Conservation (phyloP, 2,888 invertebrate genomes). For the Drosophila affinis region DNA sequence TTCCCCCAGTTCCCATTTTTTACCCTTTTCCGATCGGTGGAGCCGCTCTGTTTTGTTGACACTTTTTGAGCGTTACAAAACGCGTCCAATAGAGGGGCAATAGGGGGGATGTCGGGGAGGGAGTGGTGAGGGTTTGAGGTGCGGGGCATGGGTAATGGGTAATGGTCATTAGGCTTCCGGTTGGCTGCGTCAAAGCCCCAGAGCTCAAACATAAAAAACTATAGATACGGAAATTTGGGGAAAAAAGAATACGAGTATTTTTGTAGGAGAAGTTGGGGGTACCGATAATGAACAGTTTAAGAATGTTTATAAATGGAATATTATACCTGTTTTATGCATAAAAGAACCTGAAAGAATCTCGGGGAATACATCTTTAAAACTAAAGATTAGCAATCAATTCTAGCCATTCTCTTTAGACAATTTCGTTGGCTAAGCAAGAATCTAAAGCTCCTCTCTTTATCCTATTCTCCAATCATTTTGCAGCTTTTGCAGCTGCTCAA, state of each 20-base stretch:
- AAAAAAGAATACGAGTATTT: neutral
- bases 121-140: constrained; percentile 16
- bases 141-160: constrained; percentile 18
- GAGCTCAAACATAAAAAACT: constrained; percentile 8
- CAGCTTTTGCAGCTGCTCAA: neutral
- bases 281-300: neutral
- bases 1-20: neutral
- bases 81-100: constrained; percentile 40
- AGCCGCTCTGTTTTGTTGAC: constrained; percentile 55
- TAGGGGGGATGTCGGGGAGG: neutral
- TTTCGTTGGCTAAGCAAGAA: neutral
- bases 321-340: neutral
- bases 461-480: neutral
- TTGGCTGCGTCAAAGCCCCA: constrained; percentile 44
- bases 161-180: constrained; percentile 73
- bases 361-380: neutral
- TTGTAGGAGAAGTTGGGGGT: neutral
- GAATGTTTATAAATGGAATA: constrained; percentile 14
- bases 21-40: constrained; percentile 10
- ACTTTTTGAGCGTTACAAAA: constrained; percentile 69
- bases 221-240: constrained; percentile 21
- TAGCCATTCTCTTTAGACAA: neutral
- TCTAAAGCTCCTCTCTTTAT: neutral
- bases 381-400: neutral
- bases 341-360: neutral